phyloP scores from a whole-genome alignment of 2,113 vertebrate species.

The Oostethus manadensis region DNA sequence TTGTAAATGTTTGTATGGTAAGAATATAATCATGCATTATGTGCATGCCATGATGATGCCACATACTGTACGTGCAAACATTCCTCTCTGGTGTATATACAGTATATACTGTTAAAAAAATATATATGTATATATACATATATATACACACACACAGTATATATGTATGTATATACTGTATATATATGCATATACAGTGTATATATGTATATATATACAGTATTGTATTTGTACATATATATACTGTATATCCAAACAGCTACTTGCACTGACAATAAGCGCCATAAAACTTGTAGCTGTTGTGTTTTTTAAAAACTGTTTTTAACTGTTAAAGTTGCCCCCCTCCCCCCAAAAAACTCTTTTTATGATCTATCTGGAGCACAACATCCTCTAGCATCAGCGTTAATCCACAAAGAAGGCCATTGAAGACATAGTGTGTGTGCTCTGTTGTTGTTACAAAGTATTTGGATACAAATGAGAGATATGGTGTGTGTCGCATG shows the following conservation, averaged over 20 bases:
- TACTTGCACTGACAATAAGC: no score
- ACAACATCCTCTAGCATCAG: no score
- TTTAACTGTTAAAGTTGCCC: no score
- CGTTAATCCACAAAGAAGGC: no score
- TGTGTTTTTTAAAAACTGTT: no score
- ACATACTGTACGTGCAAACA: constrained; percentile 41
- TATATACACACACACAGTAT: no score
- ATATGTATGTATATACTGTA: not conserved
- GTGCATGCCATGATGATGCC: constrained; percentile 60
- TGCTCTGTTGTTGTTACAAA: not conserved
- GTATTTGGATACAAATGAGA: not conserved
- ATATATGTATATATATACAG: not conserved
- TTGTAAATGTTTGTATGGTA: constrained; percentile 76
- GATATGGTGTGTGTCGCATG: not conserved
- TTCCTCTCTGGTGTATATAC: constrained; percentile 62
- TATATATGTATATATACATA: not conserved
- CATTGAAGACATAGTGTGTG: no score
- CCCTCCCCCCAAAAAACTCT: no score
- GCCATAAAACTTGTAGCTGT: no score
- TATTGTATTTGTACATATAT: no score
- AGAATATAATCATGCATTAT: constrained; percentile 67
- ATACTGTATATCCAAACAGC: not conserved
- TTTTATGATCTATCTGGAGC: no score
- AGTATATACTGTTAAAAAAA: constrained; percentile 22
- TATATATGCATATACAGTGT: not conserved